Percentiles rank a stretch among this genome's conserved stretches.
Evolutionary conservation across 2,888 invertebrate genomes (phyloP).

Genomic region (Pemphredon lugubris): DNA sequence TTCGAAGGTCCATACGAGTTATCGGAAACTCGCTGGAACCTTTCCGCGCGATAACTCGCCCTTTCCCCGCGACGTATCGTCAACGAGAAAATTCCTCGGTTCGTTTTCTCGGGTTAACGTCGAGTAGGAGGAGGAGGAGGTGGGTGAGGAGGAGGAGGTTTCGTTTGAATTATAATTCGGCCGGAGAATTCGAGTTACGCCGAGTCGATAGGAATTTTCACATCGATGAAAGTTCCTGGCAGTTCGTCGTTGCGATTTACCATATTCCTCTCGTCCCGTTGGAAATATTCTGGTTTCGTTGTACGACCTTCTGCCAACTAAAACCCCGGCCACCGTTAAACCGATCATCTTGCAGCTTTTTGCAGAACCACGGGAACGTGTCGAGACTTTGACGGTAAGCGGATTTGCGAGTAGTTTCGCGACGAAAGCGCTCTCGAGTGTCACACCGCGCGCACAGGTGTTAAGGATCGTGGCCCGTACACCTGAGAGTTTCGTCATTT

Average conservation of each 20-base stretch:
- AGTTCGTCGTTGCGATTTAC: not conserved
- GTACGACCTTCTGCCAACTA: not conserved
- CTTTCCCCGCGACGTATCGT: not conserved
- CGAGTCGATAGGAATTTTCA: not conserved
- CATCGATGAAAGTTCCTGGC: not conserved
- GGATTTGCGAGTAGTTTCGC: constrained; percentile 5
- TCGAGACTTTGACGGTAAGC: constrained; percentile 13
- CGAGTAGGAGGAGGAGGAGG: too few relatives aligned
- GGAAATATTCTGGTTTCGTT: not conserved
- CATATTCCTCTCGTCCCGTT: not conserved
- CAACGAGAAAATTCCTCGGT: not conserved
- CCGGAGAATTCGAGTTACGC: not conserved
- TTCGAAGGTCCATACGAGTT: not conserved
- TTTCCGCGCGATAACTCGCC: not conserved
- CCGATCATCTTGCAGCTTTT: constrained; percentile 19
- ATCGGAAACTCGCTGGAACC: not conserved
- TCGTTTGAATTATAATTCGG: too few relatives aligned
- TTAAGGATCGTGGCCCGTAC: not conserved
- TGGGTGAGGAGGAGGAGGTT: too few relatives aligned
- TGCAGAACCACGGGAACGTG: constrained; percentile 15
- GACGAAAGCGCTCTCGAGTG: not conserved
- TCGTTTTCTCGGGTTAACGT: not conserved
- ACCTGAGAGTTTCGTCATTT: not conserved
- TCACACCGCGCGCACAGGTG: not conserved
- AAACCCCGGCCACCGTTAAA: constrained; percentile 2